phyloP scores from a whole-genome alignment of 2,888 invertebrate genomes.

The Meteorus cinctellus region DNA sequence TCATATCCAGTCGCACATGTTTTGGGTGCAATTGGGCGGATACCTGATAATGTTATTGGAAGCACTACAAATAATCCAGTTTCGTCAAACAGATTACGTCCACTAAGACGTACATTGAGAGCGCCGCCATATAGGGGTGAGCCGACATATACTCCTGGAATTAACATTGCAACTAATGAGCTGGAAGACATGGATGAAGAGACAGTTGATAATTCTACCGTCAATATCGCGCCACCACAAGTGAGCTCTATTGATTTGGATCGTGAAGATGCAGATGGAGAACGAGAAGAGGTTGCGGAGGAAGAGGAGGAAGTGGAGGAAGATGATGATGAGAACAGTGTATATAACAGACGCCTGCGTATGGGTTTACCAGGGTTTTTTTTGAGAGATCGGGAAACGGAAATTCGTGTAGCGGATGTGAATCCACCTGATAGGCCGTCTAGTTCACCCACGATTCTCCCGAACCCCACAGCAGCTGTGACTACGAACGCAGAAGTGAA shows the following conservation, averaged over 20 bases:
- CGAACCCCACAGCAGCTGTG: not conserved
- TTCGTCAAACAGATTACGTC: not conserved
- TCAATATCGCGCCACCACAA: not conserved
- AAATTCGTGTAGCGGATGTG: conserved; percentile 1
- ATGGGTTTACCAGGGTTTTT: not conserved
- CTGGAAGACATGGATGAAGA: conserved; percentile 26
- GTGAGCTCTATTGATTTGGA: conserved; percentile 12
- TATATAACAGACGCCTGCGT: not conserved
- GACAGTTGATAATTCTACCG: not conserved
- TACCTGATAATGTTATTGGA: not conserved
- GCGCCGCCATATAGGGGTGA: too few species aligned
- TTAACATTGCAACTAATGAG: conserved; percentile 23
- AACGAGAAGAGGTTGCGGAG: not conserved
- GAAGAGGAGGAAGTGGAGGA: conserved; percentile 22
- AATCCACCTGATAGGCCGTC: not conserved
- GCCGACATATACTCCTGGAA: not conserved
- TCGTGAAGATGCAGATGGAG: conserved; percentile 18
- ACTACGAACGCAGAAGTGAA: not conserved
- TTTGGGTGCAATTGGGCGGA: too few species aligned
- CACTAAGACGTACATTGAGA: not conserved
- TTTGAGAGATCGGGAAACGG: too few species aligned
- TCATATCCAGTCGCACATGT: not conserved
- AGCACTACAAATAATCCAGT: not conserved
- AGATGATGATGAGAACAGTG: not conserved
- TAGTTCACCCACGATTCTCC: not conserved